Conservation (phyloP, 2,888 invertebrate genomes). For the Sabellastarte sp. region DNA sequence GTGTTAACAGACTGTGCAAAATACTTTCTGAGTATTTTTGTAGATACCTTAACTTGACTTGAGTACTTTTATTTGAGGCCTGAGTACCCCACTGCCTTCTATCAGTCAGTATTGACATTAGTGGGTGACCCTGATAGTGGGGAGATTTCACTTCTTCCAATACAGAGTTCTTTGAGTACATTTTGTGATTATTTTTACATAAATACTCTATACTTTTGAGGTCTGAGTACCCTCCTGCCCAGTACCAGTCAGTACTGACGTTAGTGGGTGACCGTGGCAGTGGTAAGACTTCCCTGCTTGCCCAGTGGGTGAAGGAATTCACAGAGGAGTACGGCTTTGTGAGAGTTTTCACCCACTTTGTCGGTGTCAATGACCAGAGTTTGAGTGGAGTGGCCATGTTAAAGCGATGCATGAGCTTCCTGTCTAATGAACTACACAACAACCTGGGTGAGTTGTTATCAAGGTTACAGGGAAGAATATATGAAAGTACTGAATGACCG, state of each 20-base stretch:
- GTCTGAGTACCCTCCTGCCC: background rate
- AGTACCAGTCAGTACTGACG: constrained; percentile 37
- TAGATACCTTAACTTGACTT: too few relatives aligned
- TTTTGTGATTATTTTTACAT: too few relatives aligned
- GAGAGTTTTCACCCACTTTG: constrained; percentile 42
- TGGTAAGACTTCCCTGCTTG: constrained; percentile 48
- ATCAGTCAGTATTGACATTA: constrained; percentile 41
- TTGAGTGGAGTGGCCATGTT: constrained; percentile 42
- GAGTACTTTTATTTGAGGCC: too few relatives aligned
- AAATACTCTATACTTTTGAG: too few relatives aligned
- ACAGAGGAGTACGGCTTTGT: constrained; percentile 33
- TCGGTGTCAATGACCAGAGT: constrained; percentile 41
- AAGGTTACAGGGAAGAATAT: too few relatives aligned
- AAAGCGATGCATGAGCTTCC: constrained; percentile 18
- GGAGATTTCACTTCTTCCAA: constrained; percentile 45
- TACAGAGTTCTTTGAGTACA: too few relatives aligned
- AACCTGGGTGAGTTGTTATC: background rate
- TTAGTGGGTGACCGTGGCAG: constrained; percentile 48
- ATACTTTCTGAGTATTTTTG: too few relatives aligned
- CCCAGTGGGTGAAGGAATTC: constrained; percentile 49
- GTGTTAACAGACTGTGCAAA: too few relatives aligned
- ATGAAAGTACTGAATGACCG: too few relatives aligned
- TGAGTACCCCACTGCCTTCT: background rate
- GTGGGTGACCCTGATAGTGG: constrained; percentile 51
- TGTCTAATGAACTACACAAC: constrained; percentile 12